phyloP scores from a whole-genome alignment of 1,140 invertebrate genomes.

The Tetragonula clypearis region DNA sequence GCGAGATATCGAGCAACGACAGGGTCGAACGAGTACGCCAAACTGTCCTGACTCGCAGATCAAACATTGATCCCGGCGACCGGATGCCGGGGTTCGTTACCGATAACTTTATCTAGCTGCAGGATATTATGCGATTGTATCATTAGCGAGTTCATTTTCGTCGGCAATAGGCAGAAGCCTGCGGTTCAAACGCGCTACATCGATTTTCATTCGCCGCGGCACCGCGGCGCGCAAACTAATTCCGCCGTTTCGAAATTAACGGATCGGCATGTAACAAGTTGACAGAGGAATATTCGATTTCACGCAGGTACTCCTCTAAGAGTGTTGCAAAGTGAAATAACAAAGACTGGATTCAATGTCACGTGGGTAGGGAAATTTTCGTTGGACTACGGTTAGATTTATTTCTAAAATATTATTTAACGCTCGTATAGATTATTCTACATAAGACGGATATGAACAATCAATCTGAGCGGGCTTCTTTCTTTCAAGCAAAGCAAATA shows the following conservation, averaged over 20 bases:
- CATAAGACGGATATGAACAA: too few species aligned
- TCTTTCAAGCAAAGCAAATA: too few species aligned
- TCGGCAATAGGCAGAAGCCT: neutral
- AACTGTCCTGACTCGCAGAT: constrained; percentile 43
- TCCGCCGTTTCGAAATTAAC: constrained; percentile 27
- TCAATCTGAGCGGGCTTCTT: too few species aligned
- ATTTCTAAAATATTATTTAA: neutral
- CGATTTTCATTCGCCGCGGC: constrained; percentile 7
- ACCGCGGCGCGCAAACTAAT: neutral
- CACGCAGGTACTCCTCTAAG: neutral
- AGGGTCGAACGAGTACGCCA: constrained; percentile 21
- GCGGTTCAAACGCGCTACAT: neutral
- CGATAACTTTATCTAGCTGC: constrained; percentile 58
- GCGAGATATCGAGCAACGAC: neutral
- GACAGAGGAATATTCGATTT: neutral
- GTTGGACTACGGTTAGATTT: neutral
- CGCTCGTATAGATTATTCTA: too few species aligned
- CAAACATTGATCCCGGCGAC: constrained; percentile 54
- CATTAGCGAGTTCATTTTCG: constrained; percentile 52
- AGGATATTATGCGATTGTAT: constrained; percentile 52
- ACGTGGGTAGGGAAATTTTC: neutral
- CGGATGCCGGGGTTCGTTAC: constrained; percentile 31
- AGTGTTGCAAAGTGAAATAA: neutral
- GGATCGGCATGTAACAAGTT: neutral
- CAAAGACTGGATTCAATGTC: neutral